Base-by-base conservation (phyloP, 2,113 vertebrate genomes). In the Macrotis lagotis region DNA sequence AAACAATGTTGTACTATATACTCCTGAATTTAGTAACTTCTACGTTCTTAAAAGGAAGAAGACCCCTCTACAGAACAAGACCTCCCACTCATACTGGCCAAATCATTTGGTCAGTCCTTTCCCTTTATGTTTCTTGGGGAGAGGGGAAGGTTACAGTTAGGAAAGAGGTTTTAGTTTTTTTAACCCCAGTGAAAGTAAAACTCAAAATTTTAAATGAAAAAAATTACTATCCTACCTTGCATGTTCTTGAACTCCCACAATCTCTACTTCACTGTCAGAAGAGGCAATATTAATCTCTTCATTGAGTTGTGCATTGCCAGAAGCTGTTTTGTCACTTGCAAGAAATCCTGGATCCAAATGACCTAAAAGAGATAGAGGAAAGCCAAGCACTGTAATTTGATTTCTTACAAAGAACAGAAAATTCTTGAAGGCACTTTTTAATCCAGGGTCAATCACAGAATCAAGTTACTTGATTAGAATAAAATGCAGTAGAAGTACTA, bases 231-330 rank as follows among this genome's bases (percentile, higher is more conserved):
- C 93, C 90, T 99, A 99, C 99, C 99, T 99, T 98, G 99, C 98
- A 96, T 99, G 99, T 97, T 99, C 99, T 96, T 99, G 99, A 97
- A 99, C 99, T 55, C 99, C 99, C 83, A 99, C 99, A 93, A 99
- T 99, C 98, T 99, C 99, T 97, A 99, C 99, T 98, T 99, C 99
- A 0, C 99, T 99, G 97, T 99, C 99, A 7, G 99, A 99, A 96
- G 99, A 99, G 26, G 99, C 98, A 44, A 99, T 98, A 93, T 98
- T 98, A 96, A 99, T 99, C 99, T 99, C 99, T 98, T 99, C 99
- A 97, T 99, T 99, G 97, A 98, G 98, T 90, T 99, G 98, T 93
- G 97, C 98, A 89, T 98, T 98, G 94, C 98, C 97, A 95, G 97
- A 94, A 90, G 98, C 96, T 44, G 96, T 97, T 97, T 98, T 98